Evolutionary conservation across 2,113 vertebrate genomes (phyloP).

Genomic region (human (Homo sapiens)): GRCh38 chrX:153437001-153437500

Average conservation of each 20-base stretch:
- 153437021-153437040: background rate
- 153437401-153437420: too few relatives aligned
- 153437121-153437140: background rate
- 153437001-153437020: background rate
- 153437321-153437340: background rate
- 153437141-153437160: background rate
- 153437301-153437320: background rate
- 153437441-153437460: too few relatives aligned
- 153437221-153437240: too few relatives aligned
- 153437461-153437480: too few relatives aligned
- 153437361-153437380: background rate
- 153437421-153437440: too few relatives aligned
- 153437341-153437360: background rate
- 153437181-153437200: background rate
- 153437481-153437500: too few relatives aligned
- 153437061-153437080: background rate
- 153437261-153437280: background rate
- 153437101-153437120: background rate
- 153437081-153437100: background rate
- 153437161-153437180: background rate
- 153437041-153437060: background rate
- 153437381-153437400: background rate
- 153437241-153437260: background rate
- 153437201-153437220: background rate
- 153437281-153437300: background rate